phyloP scores from a whole-genome alignment of 2,888 invertebrate species.

The Dasypolia templi region DNA sequence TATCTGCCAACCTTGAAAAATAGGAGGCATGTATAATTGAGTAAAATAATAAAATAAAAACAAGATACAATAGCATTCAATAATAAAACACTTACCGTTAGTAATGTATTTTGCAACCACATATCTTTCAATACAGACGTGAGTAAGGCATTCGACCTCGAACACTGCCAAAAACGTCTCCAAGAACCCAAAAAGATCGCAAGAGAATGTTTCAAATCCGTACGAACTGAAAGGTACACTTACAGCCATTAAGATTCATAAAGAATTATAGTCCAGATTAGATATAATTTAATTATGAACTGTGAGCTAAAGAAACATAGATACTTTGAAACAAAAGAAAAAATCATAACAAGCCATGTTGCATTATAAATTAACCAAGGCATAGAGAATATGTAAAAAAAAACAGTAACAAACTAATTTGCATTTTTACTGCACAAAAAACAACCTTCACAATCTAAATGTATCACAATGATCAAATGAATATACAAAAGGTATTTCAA shows the following conservation, averaged over 20 bases:
- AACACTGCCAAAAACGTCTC: slow-evolving; percentile 86
- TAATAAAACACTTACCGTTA: slow-evolving; percentile 78
- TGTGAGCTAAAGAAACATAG: neutral
- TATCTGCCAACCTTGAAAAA: slow-evolving; percentile 81
- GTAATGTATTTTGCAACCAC: slow-evolving; percentile 82
- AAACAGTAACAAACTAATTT: slow-evolving; percentile 15
- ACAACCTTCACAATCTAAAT: slow-evolving; percentile 32
- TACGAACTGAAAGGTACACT: slow-evolving; percentile 71
- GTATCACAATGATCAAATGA: slow-evolving; percentile 22
- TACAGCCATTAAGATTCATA: slow-evolving; percentile 15
- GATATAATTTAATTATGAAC: slow-evolving; percentile 1
- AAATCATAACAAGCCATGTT: neutral
- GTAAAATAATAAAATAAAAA: slow-evolving; percentile 28
- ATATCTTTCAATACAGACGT: slow-evolving; percentile 87
- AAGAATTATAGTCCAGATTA: slow-evolving; percentile 7
- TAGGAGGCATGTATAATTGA: slow-evolving; percentile 32
- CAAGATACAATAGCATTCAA: slow-evolving; percentile 28
- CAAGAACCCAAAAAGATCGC: slow-evolving; percentile 79
- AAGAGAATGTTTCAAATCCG: slow-evolving; percentile 76
- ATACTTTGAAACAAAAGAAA: slow-evolving; percentile 5
- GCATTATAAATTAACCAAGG: slow-evolving; percentile 7
- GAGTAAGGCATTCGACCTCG: slow-evolving; percentile 86
- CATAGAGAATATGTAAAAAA: slow-evolving; percentile 1
- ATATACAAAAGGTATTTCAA: slow-evolving; percentile 37
- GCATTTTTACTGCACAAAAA: slow-evolving; percentile 16